Conservation (phyloP, 2,113 vertebrate species). For the Sorex araneus region DNA sequence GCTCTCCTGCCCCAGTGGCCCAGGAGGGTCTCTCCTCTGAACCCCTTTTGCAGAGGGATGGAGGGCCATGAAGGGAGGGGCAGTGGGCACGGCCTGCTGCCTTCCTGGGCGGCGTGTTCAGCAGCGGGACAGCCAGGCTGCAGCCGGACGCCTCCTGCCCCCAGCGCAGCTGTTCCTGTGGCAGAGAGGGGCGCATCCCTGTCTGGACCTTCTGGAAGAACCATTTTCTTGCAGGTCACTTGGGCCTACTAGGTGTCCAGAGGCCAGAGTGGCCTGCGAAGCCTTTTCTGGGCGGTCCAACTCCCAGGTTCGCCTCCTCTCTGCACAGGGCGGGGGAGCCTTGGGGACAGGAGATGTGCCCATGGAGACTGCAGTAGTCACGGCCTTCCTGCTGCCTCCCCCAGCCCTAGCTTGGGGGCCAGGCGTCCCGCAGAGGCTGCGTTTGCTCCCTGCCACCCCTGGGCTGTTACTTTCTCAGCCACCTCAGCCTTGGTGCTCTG, state of each 20-base stretch:
- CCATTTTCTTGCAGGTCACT: not conserved
- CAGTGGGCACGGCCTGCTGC: not conserved
- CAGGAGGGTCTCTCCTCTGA: conserved; percentile 80
- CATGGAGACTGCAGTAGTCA: not conserved
- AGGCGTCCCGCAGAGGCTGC: not conserved
- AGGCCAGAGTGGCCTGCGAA: not conserved
- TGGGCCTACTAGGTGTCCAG: not conserved
- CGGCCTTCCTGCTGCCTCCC: not conserved
- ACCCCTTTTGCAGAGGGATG: conserved; percentile 55
- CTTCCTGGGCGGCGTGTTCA: not conserved
- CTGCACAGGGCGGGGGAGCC: not conserved
- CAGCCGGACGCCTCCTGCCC: not conserved
- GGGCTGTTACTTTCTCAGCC: not conserved
- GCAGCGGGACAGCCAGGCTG: not conserved
- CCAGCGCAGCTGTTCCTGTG: not conserved
- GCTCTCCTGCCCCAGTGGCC: conserved; percentile 85
- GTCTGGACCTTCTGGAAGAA: not conserved
- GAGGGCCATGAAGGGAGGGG: not conserved
- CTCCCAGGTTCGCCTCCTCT: not conserved
- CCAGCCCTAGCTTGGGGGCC: not conserved
- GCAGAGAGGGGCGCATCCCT: not conserved
- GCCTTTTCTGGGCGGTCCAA: not conserved
- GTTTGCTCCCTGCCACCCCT: not conserved
- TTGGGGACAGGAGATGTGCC: not conserved
- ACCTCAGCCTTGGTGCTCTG: not conserved